These are phyloP conservation scores for Pantelozetes paolii DNA, from an alignment of 2,888 invertebrate genomes.

Conservation along the genomic window DNA sequence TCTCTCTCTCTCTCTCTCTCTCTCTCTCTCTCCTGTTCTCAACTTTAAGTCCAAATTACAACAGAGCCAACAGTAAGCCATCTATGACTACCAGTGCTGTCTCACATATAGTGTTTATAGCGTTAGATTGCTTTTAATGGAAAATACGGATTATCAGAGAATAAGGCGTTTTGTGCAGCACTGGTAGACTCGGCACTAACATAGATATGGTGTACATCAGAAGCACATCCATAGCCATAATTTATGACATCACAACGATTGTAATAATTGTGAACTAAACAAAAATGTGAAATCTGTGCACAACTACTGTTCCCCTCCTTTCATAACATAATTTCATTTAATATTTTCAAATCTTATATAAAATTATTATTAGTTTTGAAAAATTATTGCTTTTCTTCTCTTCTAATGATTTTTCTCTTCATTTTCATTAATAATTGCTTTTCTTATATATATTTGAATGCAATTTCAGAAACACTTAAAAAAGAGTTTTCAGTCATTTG, in stretches of 20 bases:
- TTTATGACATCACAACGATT: constrained; percentile 27
- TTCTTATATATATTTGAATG: not conserved
- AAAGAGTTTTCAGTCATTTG: too few species aligned
- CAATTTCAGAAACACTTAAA: not conserved
- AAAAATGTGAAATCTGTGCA: constrained; percentile 14
- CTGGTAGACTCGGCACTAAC: not conserved
- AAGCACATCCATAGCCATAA: constrained; percentile 27
- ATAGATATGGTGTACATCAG: constrained; percentile 25
- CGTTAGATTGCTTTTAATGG: constrained; percentile 28
- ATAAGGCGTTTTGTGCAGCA: constrained; percentile 14
- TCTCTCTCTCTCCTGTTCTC: not conserved
- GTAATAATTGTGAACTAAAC: constrained; percentile 14
- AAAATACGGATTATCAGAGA: constrained; percentile 29
- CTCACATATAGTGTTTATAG: constrained; percentile 27
- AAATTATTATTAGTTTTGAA: constrained; percentile 5
- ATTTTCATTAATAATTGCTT: not conserved
- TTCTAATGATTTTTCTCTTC: not conserved
- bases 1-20: too few species aligned
- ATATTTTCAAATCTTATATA: constrained; percentile 10
- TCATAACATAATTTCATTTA: not conserved
- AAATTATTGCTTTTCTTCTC: constrained; percentile 16
- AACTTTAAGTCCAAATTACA: constrained; percentile 32
- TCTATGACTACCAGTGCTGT: not conserved
- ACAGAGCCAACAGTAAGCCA: not conserved
- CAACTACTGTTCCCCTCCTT: not conserved